Evolutionary conservation across 2,113 vertebrate species (phyloP).

Genomic region (Ctenomys sociabilis): DNA sequence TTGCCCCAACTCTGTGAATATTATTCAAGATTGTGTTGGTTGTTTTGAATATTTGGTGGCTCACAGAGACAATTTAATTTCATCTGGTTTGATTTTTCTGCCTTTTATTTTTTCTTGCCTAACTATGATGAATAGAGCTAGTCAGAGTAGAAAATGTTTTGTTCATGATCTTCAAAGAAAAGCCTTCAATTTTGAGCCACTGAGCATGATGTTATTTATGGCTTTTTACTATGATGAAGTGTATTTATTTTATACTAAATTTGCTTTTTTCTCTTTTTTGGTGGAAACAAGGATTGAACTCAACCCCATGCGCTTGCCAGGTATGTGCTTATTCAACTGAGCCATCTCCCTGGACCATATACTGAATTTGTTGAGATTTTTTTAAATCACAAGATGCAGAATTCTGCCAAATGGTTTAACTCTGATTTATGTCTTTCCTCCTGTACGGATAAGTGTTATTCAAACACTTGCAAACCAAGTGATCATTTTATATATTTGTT

Average conservation of each 20-base stretch:
- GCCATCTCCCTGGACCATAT: no score
- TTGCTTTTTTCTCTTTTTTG: no score
- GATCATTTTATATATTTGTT: neutral
- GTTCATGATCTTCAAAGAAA: neutral
- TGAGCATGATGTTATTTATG: neutral
- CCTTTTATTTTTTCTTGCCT: neutral
- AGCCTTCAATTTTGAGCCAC: neutral
- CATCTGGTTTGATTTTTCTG: neutral
- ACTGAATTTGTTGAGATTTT: neutral
- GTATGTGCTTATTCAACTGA: no score
- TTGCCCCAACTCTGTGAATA: neutral
- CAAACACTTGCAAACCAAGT: neutral
- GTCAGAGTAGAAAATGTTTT: neutral
- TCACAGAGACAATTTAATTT: neutral
- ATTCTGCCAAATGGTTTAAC: neutral
- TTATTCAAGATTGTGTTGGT: neutral
- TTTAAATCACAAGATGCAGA: neutral
- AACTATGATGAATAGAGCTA: neutral
- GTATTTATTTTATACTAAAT: neutral
- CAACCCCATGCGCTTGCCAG: no score
- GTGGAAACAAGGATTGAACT: no score
- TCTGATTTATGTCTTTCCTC: neutral
- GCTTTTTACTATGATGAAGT: neutral
- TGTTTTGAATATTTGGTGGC: neutral
- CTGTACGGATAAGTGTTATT: neutral